Base-by-base conservation (phyloP, 2,888 invertebrate genomes). In the Diarsia rubi region DNA sequence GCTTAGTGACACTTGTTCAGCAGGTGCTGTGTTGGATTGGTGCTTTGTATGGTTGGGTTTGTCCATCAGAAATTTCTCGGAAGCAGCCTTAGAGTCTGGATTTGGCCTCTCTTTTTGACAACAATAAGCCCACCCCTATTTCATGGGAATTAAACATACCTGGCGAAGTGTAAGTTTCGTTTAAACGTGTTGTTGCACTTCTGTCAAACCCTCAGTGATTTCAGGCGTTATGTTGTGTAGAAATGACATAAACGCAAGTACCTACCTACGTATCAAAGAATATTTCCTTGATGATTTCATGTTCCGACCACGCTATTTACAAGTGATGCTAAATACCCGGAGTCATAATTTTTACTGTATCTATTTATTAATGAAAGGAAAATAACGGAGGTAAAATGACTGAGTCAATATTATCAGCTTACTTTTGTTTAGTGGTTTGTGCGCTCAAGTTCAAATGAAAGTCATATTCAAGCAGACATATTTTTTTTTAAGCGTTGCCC, bases 261-360 rank as follows among this genome's bases (percentile, higher is more conserved):
- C 62, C n/a, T n/a, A n/a, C n/a, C n/a, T n/a, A n/a, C 42, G n/a
- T 45, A 71, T 60, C 70, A 65, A 42, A 64, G 9, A 42, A 49
- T 27, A 37, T 75, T 85, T 77, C 37, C 71, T n/a, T 37, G 54
- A 59, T 86, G 82, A 82, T 70, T 67, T 78, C 86, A 83, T 49
- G 6, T 52, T 14, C 9, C n/a, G 19, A 49, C 64, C 82, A 82
- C 79, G 86, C 57, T 77, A 72, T 70, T 73, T 70, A 78, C 70
- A 16, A 52, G 42, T 83, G 86, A 65, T 9, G 45, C 0, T 37
- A 65, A 72, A 72, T 37, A 62, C 42, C 60, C 24, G 3, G 14
- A 59, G 54, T 69, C 69, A 72, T 69, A 72, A 11, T 54, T 49
- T 60, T 54, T 47, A 60, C 45, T 11, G 14, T 37, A 81, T 69